Conservation (phyloP, 2,113 vertebrate genomes). For the Halichoeres trimaculatus region DNA sequence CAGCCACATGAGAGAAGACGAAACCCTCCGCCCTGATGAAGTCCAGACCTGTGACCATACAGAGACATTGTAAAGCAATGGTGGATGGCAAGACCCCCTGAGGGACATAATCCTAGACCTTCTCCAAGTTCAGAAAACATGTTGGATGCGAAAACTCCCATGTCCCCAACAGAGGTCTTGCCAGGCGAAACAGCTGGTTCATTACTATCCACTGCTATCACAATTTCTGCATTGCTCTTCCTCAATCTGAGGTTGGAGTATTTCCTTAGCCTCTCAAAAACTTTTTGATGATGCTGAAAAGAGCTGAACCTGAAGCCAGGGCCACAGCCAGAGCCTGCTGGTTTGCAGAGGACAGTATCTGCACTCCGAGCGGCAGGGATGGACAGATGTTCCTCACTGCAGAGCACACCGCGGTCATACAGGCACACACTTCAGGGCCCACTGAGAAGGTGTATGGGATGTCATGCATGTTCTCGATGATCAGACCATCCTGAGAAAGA, state of each 20-base stretch:
- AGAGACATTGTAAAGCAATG: background rate
- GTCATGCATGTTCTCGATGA: slow-evolving; percentile 93
- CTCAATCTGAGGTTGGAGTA: no score
- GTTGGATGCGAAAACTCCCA: no score
- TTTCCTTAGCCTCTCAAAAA: background rate
- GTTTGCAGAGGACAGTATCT: slow-evolving; percentile 88
- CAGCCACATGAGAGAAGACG: slow-evolving; percentile 87
- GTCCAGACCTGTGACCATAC: slow-evolving; percentile 78
- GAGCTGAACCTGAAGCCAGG: slow-evolving; percentile 85
- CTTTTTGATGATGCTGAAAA: background rate
- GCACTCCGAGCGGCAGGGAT: slow-evolving; percentile 81
- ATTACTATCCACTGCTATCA: no score
- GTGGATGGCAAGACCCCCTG: no score
- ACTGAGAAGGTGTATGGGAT: slow-evolving; percentile 82
- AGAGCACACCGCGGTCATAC: slow-evolving; percentile 82
- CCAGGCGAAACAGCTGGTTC: no score
- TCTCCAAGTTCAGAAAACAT: no score
- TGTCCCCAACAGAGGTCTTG: no score
- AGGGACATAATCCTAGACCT: no score
- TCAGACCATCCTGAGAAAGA: slow-evolving; percentile 84
- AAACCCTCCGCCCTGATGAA: slow-evolving; percentile 88
- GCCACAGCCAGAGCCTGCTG: slow-evolving; percentile 84
- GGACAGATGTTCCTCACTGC: slow-evolving; percentile 82
- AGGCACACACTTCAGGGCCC: slow-evolving; percentile 86
- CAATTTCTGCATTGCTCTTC: no score